These are phyloP conservation scores for Cephalotes varians DNA, from an alignment of 2,888 invertebrate species.

Conservation along the genomic window DNA sequence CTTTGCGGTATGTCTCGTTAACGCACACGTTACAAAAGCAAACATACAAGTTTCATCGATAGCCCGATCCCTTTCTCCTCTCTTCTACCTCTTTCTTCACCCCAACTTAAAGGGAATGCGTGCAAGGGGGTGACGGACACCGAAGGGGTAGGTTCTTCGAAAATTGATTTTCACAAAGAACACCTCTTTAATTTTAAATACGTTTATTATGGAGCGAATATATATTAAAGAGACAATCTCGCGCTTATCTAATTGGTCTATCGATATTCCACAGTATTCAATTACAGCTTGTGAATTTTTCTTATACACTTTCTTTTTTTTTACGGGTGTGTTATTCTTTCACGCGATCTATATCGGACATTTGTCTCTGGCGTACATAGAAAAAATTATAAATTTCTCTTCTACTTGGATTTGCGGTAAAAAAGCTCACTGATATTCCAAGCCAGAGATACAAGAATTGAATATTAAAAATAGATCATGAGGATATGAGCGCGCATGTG, in stretches of 20 bases:
- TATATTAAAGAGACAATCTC: neutral
- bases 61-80: slow-evolving; percentile 9
- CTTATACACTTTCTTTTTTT: neutral
- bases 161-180: slow-evolving; percentile 19
- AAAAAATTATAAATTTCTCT: slow-evolving; percentile 10
- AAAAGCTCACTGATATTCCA: neutral
- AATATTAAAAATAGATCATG: slow-evolving; percentile 37
- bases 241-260: neutral
- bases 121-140: neutral
- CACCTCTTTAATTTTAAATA: slow-evolving; percentile 32
- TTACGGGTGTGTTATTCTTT: neutral
- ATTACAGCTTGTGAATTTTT: neutral
- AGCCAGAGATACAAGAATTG: slow-evolving; percentile 1
- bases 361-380: neutral
- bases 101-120: neutral
- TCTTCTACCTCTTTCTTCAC: neutral
- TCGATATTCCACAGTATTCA: neutral
- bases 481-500: neutral
- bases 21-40: slow-evolving; percentile 68
- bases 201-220: neutral
- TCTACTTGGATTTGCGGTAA: neutral
- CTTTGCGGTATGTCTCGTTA: slow-evolving; percentile 68
- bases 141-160: neutral
- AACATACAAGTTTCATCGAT: slow-evolving; percentile 66
- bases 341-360: neutral